A percentile compares a stretch with the other conserved stretches of the same genome.
These are phyloP conservation scores for Cardiocondyla obscurior DNA, from an alignment of 1,140 invertebrate genomes.

Conservation along the genomic window DNA sequence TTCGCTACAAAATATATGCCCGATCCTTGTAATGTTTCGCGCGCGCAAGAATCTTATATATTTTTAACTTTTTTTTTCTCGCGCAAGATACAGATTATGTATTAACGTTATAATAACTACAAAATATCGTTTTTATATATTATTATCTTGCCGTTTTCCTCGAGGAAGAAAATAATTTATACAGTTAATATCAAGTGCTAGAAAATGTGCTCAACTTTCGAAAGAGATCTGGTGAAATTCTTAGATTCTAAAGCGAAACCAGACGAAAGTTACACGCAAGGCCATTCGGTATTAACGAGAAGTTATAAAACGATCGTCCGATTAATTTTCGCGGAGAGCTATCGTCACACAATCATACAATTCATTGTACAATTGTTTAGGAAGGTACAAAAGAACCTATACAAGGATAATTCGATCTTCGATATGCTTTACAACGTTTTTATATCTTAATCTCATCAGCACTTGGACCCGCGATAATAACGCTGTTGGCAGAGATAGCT, in stretches of 20 bases:
- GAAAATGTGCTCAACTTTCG: background rate
- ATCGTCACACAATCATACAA: background rate
- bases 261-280: background rate
- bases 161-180: constrained; percentile 18
- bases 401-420: background rate
- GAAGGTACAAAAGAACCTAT: constrained; percentile 17
- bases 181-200: background rate
- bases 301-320: background rate
- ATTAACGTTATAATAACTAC: background rate
- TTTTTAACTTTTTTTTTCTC: background rate
- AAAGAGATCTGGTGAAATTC: background rate
- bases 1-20: constrained; percentile 15
- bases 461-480: constrained; percentile 50
- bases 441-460: constrained; percentile 15
- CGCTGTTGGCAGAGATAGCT: constrained; percentile 46
- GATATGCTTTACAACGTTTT: background rate
- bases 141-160: background rate
- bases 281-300: background rate
- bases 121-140: constrained; percentile 4
- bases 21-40: background rate
- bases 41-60: background rate
- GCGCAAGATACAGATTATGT: background rate
- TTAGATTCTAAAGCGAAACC: background rate
- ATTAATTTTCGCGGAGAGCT: background rate
- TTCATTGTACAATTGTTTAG: background rate